A percentile compares a stretch with the other conserved stretches of the same genome.
These are phyloP conservation scores for Polyploca ridens DNA, from an alignment of 2,888 invertebrate genomes.

Conservation along the genomic window DNA sequence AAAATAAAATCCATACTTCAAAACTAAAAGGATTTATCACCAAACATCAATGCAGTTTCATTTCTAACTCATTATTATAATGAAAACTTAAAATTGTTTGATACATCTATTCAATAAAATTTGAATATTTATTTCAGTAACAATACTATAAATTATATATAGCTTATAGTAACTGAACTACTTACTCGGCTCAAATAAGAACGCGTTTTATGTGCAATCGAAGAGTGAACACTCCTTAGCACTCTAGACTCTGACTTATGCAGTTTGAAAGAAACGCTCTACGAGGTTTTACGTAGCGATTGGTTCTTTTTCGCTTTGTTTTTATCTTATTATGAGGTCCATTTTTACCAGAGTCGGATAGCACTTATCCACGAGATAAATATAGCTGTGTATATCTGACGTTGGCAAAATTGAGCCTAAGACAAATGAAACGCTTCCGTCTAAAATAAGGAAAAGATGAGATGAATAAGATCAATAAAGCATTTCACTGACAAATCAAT, in stretches of 20 bases:
- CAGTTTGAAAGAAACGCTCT: background rate
- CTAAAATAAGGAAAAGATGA: background rate
- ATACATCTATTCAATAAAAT: too few relatives aligned
- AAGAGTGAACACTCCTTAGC: background rate
- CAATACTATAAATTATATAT: background rate
- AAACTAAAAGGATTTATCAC: too few relatives aligned
- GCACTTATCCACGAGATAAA: too few relatives aligned
- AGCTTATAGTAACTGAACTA: background rate
- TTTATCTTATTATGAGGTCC: too few relatives aligned
- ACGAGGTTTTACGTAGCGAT: background rate
- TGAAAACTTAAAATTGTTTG: too few relatives aligned
- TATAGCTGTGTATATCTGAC: too few relatives aligned
- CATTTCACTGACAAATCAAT: slow-evolving; percentile 15
- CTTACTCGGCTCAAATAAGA: background rate
- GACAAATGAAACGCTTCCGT: background rate
- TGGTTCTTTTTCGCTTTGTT: background rate
- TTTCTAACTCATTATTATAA: too few relatives aligned
- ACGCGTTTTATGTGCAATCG: background rate
- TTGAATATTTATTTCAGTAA: background rate
- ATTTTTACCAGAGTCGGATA: too few relatives aligned
- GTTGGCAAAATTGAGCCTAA: too few relatives aligned
- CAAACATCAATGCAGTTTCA: too few relatives aligned
- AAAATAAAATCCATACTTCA: too few relatives aligned
- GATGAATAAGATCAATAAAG: slow-evolving; percentile 1
- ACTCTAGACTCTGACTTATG: background rate